These are phyloP conservation scores for Aphaenogaster floridana DNA, from an alignment of 1,140 invertebrate genomes.

Conservation along the genomic window DNA sequence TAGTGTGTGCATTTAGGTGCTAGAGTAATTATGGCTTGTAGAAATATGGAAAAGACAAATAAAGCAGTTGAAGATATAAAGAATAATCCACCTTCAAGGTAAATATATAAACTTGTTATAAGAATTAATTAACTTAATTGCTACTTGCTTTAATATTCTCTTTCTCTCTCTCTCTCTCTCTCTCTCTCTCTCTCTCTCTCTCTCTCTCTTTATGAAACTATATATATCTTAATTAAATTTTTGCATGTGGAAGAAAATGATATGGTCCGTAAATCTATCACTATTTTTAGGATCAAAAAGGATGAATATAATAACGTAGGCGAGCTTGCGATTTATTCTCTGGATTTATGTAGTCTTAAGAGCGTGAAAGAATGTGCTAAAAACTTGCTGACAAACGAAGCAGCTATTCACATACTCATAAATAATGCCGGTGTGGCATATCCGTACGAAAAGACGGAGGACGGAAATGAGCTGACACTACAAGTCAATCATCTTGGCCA, in stretches of 20 bases:
- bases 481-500: constrained; percentile 94
- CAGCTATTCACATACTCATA: constrained; percentile 91
- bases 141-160: background rate
- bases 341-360: constrained; percentile 91
- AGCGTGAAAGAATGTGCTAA: constrained; percentile 92
- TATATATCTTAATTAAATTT: background rate
- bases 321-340: constrained; percentile 87
- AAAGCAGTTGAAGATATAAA: constrained; percentile 84
- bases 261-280: background rate
- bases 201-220: background rate
- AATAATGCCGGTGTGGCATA: constrained; percentile 94
- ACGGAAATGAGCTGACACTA: constrained; percentile 94
- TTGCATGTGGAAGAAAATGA: background rate
- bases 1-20: constrained; percentile 81
- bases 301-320: constrained; percentile 85
- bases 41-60: constrained; percentile 87
- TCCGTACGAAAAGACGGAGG: constrained; percentile 89
- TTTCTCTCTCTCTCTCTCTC: too few species aligned
- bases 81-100: constrained; percentile 67
- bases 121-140: background rate
- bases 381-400: constrained; percentile 88
- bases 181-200: background rate
- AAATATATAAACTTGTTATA: background rate
- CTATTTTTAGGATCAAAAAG: constrained; percentile 75
- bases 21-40: constrained; percentile 89